Conservation (phyloP, 2,888 invertebrate species). For the Caenorhabditis auriculariae region DNA sequence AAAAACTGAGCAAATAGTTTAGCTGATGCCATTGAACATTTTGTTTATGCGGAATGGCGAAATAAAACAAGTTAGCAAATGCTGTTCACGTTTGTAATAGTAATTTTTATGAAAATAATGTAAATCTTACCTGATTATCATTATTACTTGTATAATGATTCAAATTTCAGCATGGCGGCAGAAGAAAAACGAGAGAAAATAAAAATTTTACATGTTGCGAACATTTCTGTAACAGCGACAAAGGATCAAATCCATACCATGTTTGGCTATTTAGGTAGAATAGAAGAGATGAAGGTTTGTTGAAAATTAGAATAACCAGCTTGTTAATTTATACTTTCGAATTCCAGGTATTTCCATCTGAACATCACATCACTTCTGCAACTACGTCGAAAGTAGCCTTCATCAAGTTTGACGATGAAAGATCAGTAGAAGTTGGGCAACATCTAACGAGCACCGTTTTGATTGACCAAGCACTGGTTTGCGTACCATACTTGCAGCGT, state of each 20-base stretch:
- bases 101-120: background rate
- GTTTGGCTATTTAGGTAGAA: slow-evolving; percentile 59
- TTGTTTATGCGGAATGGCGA: too few species aligned
- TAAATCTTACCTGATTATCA: background rate
- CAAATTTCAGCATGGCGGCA: slow-evolving; percentile 25
- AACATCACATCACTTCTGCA: slow-evolving; percentile 42
- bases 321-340: background rate
- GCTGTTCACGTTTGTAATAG: too few species aligned
- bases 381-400: slow-evolving; percentile 78
- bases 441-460: slow-evolving; percentile 98
- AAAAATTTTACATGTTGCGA: slow-evolving; percentile 59
- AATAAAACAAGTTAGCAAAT: too few species aligned
- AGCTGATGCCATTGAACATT: too few species aligned
- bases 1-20: too few species aligned
- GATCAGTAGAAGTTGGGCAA: slow-evolving; percentile 88
- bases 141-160: too few species aligned
- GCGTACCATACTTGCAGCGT: slow-evolving; percentile 76
- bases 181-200: slow-evolving; percentile 31
- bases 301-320: background rate
- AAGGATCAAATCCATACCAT: slow-evolving; percentile 59
- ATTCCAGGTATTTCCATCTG: slow-evolving; percentile 58
- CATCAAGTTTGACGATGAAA: slow-evolving; percentile 86
- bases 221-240: slow-evolving; percentile 58
- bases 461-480: slow-evolving; percentile 92
- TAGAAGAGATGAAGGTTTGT: slow-evolving; percentile 58